phyloP scores from a whole-genome alignment of 92 coral and sea anemone species.

The Epizoanthus rinbou region DNA sequence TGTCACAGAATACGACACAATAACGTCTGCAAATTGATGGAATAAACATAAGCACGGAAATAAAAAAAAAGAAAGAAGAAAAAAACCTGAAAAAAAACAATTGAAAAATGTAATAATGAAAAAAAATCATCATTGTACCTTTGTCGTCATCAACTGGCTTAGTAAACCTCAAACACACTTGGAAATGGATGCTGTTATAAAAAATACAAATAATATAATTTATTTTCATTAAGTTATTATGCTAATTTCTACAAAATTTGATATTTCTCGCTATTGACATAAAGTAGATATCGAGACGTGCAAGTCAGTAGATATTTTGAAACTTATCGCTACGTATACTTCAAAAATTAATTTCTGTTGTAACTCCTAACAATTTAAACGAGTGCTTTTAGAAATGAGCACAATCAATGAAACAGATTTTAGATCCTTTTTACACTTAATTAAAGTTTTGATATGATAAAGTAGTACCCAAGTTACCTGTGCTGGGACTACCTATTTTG shows the following conservation, averaged over 20 bases:
- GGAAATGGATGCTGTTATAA: slow-evolving; percentile 55
- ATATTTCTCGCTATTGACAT: too few species aligned
- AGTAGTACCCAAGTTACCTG: too few species aligned
- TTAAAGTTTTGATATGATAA: too few species aligned
- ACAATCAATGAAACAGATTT: too few species aligned
- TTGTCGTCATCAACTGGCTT: slow-evolving; percentile 40
- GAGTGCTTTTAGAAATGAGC: too few species aligned
- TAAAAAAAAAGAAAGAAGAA: neutral
- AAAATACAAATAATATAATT: neutral
- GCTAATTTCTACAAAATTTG: neutral
- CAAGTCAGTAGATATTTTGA: too few species aligned
- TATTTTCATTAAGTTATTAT: neutral
- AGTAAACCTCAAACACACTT: slow-evolving; percentile 64
- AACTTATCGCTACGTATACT: too few species aligned
- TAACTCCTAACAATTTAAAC: too few species aligned
- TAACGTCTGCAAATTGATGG: slow-evolving; percentile 49
- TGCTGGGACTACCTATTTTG: too few species aligned
- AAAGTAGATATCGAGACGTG: too few species aligned
- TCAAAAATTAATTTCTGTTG: too few species aligned
- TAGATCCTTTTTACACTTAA: too few species aligned
- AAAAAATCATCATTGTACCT: slow-evolving; percentile 45
- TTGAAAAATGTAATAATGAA: neutral
- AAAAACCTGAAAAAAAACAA: neutral
- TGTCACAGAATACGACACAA: slow-evolving; percentile 58
- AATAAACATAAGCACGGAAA: neutral